Evolutionary conservation across 2,888 invertebrate species (phyloP).

Genomic region (Eulithis prunata): DNA sequence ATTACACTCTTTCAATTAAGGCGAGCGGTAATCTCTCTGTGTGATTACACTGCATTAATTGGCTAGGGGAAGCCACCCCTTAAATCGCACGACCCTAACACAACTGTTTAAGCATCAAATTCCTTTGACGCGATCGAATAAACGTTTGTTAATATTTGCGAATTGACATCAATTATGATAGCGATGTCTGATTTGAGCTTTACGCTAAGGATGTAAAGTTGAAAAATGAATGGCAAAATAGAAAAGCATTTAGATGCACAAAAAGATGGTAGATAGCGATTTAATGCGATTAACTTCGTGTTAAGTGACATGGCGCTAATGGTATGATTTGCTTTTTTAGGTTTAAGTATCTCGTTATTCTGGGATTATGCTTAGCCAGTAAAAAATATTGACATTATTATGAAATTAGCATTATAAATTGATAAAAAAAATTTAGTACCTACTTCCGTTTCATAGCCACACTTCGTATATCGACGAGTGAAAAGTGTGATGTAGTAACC

Average conservation of each 20-base stretch:
- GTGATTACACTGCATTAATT: conserved; percentile 83
- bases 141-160: conserved; percentile 75
- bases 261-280: conserved; percentile 75
- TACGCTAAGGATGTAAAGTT: conserved; percentile 47
- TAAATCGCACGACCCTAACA: conserved; percentile 46
- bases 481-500: conserved; percentile 3
- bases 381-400: conserved; percentile 23
- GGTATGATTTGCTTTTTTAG: conserved; percentile 64
- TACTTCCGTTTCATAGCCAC: neutral
- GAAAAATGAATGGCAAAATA: conserved; percentile 35
- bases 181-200: conserved; percentile 45
- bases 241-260: conserved; percentile 64
- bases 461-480: neutral
- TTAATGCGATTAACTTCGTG: conserved; percentile 77
- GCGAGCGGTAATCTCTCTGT: conserved; percentile 75
- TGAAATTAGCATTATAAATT: neutral
- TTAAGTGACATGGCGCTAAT: conserved; percentile 79
- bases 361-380: neutral
- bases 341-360: conserved; percentile 28
- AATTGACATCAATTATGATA: conserved; percentile 58
- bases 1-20: conserved; percentile 80
- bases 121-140: conserved; percentile 46
- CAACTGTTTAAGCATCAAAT: conserved; percentile 50
- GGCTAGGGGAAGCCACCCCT: conserved; percentile 62
- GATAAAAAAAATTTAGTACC: neutral